Base-by-base conservation (phyloP, 2,888 invertebrate genomes). In the Drosophila yooni region DNA sequence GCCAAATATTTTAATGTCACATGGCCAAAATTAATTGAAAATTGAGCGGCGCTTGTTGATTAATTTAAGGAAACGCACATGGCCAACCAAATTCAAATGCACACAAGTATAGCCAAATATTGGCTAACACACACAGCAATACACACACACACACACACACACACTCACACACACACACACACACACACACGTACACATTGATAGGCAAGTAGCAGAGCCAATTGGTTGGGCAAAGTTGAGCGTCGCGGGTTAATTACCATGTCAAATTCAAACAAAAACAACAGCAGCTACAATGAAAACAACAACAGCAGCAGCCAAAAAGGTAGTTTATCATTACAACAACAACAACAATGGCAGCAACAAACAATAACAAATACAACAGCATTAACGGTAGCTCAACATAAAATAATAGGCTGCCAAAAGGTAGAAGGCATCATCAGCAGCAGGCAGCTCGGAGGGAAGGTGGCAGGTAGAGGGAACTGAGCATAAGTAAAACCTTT, bases 251-350 rank as follows among this genome's bases (percentile, higher is more conserved):
- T 88, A 88, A 88, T 88, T 88, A 88, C 87, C 87, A 88, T 88
- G 90, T 88, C 87, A 88, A 88, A 90, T 85, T 90, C 89, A 79
- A 88, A 88, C 85, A 89, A 80, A 82, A 88, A 89, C 90, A 88
- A 83, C 69, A 79, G 58, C 79, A 59, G 63, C 79, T 58, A 29
- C 69, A 57, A 38, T 58, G 67, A 43, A 71, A 80, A 56, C 70
- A 79, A 53, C 64, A 64, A 53, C 68, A 66, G 8, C 25, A 53
- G 34, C 54, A 15, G 46, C 33, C 34, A 57, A 79, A 78, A 73
- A 83, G 80, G 89, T 76, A 89, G 88, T 89, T 88, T 88, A 90
- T 87, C 88, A 89, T 82, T 77, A 81, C 87, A 88, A 63, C 73
- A 86, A 78, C 77, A 69, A 51, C 75, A 86, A 75, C 80, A 88